phyloP scores from a whole-genome alignment of 2,888 invertebrate species.

The Apantesis nais region DNA sequence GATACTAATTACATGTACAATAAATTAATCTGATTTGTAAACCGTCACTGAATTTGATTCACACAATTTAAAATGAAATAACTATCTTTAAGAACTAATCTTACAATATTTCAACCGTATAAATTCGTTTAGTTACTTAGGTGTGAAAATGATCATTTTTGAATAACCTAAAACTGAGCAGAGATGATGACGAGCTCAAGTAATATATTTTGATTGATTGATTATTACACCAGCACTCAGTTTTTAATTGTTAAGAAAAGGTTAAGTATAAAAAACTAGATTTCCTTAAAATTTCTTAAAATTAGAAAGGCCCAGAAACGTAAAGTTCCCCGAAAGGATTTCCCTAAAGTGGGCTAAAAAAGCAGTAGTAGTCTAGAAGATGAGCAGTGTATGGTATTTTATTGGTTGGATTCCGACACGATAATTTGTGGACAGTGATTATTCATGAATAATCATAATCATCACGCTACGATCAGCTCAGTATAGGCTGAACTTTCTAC shows the following conservation, averaged over 20 bases:
- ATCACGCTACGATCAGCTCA: too few relatives aligned
- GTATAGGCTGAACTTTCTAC: background rate
- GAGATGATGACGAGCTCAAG: background rate
- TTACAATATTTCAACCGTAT: too few relatives aligned
- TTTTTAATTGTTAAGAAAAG: too few relatives aligned
- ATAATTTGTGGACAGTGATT: background rate
- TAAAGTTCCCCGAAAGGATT: background rate
- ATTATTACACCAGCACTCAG: too few relatives aligned
- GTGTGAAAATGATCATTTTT: background rate
- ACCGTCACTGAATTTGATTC: background rate
- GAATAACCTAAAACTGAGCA: background rate
- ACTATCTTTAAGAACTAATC: too few relatives aligned
- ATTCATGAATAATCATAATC: background rate
- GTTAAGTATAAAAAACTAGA: too few relatives aligned
- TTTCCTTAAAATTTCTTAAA: too few relatives aligned
- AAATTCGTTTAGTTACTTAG: too few relatives aligned
- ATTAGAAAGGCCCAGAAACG: background rate
- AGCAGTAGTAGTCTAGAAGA: background rate
- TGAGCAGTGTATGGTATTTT: background rate
- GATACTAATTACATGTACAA: background rate
- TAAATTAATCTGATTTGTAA: background rate
- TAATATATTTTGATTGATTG: too few relatives aligned
- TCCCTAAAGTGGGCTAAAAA: too few relatives aligned
- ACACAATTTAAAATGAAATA: background rate
- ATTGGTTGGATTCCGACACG: background rate